Percentiles rank a stretch among this genome's conserved stretches.
These are phyloP conservation scores for Melanogrammus aeglefinus DNA, from an alignment of 2,797 vertebrate species.

Conservation along the genomic window DNA sequence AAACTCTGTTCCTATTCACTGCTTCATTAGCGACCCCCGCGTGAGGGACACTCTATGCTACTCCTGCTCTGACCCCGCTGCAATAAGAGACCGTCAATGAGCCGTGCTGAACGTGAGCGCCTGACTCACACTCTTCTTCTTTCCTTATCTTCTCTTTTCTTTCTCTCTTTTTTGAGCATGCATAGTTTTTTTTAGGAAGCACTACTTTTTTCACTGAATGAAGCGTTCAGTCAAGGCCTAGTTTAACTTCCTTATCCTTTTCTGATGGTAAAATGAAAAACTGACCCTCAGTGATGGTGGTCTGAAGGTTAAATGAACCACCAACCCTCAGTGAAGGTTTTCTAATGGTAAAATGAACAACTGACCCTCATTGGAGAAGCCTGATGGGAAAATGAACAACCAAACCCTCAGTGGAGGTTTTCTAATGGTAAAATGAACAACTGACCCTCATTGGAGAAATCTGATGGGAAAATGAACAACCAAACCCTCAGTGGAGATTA, in stretches of 20 bases:
- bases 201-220: constrained; percentile 14
- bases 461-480: too few species aligned
- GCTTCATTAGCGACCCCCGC: constrained; percentile 38
- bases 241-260: background rate
- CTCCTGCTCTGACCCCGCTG: constrained; percentile 22
- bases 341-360: background rate
- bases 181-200: background rate
- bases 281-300: background rate
- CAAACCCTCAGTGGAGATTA: background rate
- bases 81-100: constrained; percentile 25
- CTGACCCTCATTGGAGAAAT: background rate
- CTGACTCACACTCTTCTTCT: background rate
- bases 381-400: too few species aligned
- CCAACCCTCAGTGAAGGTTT: background rate
- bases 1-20: constrained; percentile 32
- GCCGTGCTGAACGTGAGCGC: constrained; percentile 7
- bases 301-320: background rate
- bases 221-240: constrained; percentile 11
- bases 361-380: background rate
- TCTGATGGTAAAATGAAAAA: too few species aligned
- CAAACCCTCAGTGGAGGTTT: background rate
- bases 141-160: background rate
- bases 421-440: background rate
- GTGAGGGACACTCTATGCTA: constrained; percentile 15
- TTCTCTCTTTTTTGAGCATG: background rate